Evolutionary conservation across 1,140 invertebrate species (phyloP), one percentile per base, ranked within the genome.

Genomic region (Philaenus spumarius): DNA sequence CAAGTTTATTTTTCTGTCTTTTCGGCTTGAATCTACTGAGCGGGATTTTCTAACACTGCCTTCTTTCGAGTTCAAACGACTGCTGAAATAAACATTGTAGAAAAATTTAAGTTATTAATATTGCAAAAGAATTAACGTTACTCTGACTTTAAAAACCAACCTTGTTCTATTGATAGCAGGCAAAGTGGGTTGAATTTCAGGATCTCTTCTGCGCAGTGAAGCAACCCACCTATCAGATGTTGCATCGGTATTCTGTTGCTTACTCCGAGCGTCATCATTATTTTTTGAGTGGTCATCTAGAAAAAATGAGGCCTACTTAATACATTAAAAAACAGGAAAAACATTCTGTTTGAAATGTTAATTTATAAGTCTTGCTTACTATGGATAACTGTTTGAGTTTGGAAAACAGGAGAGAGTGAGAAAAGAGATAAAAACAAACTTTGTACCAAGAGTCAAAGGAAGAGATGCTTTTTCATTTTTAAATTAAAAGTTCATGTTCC

Each of bases 111-210:
- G 66, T 7, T 45, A 9, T 7, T 9, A 45, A n/a, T n/a, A n/a
- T n/a, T n/a, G n/a, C n/a, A 9, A 69, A 68, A 6, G 67, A 68
- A 5, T 70, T 72, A 1, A 73, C 74, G 45, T 68, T 65, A 59
- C 6, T 34, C 6, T 7, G 30, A 19, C 15, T 11, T 17, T 30
- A 34, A 15, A 34, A 20, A 3, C 3, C 9, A 74, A 75, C 61
- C 73, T 66, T 6, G 53, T 63, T 1, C 71, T 59, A 30, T 75
- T 67, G 48, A 84, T 82, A 5, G 82, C 80, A 14, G 83, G 83
- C 48, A 85, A 66, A 6, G 80, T 78, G 1, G 82, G 81, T 64
- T 84, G 82, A 4, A 85, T 72, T 57, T 84, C 80, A 1, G 82
- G 81, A 71, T 85, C 81, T 40, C 82, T 71, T 60, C 77, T 77